phyloP scores from a whole-genome alignment of 2,797 vertebrate genomes.

The Schizopygopsis pylzovi region DNA sequence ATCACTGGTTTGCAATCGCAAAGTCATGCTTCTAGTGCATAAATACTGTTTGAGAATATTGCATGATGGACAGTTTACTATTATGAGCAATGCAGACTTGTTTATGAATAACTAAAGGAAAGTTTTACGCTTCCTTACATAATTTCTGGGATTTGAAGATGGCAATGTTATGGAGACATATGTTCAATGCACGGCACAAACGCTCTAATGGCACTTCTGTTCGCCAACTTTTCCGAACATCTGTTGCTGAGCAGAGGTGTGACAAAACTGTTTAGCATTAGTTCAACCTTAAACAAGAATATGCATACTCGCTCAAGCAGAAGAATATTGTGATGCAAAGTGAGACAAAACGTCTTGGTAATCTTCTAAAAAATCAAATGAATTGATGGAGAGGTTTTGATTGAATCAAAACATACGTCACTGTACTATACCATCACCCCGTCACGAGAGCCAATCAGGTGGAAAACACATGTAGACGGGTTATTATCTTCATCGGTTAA shows the following conservation, averaged over 20 bases:
- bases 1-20: slow-evolving; percentile 5
- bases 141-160: not conserved
- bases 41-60: not conserved
- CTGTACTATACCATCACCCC: not conserved
- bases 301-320: not conserved
- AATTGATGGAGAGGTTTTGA: not conserved
- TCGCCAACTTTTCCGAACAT: not conserved
- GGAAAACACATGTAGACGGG: not conserved
- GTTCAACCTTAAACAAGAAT: not conserved
- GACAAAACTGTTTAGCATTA: slow-evolving; percentile 3
- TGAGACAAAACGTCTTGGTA: not conserved
- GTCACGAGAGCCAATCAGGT: slow-evolving; percentile 3
- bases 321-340: not conserved
- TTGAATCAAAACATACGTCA: not conserved
- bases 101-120: slow-evolving; percentile 2
- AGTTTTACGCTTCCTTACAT: not conserved
- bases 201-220: slow-evolving; percentile 9
- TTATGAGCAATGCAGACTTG: not conserved
- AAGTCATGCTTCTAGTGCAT: not conserved
- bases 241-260: slow-evolving; percentile 31
- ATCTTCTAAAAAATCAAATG: not conserved
- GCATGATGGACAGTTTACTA: not conserved
- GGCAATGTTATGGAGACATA: slow-evolving; percentile 13
- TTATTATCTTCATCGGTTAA: slow-evolving; percentile 35
- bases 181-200: slow-evolving; percentile 13